phyloP scores from a whole-genome alignment of 2,888 invertebrate species.

The Teinopalpus imperialis region DNA sequence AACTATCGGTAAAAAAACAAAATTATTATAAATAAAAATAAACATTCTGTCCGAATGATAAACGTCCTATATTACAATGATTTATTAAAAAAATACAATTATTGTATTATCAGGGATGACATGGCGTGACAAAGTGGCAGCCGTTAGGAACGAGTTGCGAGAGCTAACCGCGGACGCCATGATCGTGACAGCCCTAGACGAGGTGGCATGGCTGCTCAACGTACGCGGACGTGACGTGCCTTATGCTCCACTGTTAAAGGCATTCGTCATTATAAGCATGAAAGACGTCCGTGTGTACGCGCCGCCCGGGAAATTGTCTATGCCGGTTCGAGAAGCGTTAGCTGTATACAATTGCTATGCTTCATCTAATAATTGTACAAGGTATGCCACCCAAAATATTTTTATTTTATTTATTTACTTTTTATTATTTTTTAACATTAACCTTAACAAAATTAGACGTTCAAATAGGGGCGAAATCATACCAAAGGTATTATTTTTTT shows the following conservation, averaged over 20 bases:
- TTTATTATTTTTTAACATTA: no score
- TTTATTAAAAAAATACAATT: no score
- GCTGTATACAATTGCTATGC: slow-evolving; percentile 83
- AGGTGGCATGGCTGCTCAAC: slow-evolving; percentile 93
- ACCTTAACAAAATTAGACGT: no score
- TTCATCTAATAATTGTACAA: slow-evolving; percentile 82
- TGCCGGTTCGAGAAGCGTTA: slow-evolving; percentile 75
- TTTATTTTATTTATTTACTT: neutral
- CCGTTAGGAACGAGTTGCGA: slow-evolving; percentile 84
- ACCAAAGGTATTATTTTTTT: no score
- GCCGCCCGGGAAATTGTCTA: slow-evolving; percentile 84
- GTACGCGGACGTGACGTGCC: slow-evolving; percentile 93
- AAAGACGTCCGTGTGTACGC: slow-evolving; percentile 86
- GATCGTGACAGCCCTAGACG: slow-evolving; percentile 92
- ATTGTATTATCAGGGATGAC: slow-evolving; percentile 80
- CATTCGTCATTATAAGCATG: slow-evolving; percentile 87
- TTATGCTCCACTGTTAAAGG: slow-evolving; percentile 89
- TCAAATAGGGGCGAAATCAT: no score
- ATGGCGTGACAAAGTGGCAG: slow-evolving; percentile 89
- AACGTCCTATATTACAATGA: no score
- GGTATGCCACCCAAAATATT: slow-evolving; percentile 45
- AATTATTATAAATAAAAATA: no score
- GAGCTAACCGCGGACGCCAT: slow-evolving; percentile 87
- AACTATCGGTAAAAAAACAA: no score
- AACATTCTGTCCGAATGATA: no score